phyloP scores from a whole-genome alignment of 2,797 vertebrate genomes.

The Gallinago nigripennis region DNA sequence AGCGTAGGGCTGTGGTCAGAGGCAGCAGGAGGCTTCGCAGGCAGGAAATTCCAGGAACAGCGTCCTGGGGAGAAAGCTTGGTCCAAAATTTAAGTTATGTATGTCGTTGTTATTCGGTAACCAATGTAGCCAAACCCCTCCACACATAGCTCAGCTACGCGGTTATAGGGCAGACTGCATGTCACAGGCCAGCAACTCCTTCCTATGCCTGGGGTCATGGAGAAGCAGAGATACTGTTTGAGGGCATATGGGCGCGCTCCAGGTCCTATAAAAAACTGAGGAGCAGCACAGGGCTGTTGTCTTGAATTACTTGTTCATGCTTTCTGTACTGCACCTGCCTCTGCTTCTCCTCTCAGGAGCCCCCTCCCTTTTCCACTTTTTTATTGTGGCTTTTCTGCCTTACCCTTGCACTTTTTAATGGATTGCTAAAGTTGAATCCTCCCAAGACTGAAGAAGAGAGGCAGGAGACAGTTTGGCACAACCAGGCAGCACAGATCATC shows the following conservation, averaged over 20 bases:
- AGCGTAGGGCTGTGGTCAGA: neutral
- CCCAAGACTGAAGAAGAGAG: neutral
- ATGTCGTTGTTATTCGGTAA: neutral
- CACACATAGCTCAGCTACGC: neutral
- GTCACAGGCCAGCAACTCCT: neutral
- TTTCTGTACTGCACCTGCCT: neutral
- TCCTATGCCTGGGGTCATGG: neutral
- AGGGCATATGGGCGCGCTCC: fast-evolving
- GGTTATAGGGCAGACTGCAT: neutral
- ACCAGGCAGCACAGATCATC: neutral
- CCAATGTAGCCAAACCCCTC: neutral
- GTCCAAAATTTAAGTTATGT: neutral
- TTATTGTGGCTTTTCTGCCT: fast-evolving
- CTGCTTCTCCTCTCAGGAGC: neutral
- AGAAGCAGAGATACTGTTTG: neutral
- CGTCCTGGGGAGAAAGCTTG: neutral
- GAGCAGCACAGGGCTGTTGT: neutral
- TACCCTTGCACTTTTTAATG: neutral
- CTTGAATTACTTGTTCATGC: neutral
- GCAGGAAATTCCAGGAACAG: neutral
- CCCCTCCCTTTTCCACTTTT: neutral
- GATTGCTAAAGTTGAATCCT: neutral
- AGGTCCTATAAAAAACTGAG: neutral
- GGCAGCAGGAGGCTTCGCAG: neutral
- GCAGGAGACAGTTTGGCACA: neutral